Base-by-base conservation (phyloP, 1,140 invertebrate genomes). In the Brachionus rotundiformis region DNA sequence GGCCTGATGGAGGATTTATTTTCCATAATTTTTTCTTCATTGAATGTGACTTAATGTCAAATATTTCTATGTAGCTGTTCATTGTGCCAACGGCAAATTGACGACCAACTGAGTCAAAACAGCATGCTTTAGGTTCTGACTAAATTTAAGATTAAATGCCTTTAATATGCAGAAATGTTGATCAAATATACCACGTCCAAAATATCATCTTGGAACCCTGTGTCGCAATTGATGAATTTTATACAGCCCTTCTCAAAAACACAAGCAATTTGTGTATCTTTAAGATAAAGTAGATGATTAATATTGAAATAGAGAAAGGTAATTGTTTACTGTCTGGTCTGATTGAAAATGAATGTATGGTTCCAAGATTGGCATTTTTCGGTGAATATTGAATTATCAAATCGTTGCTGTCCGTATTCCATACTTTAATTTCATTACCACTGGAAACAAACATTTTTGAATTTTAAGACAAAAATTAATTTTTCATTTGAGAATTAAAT, bases 371-470 rank as follows among this genome's bases (percentile, higher is more conserved):
- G 10, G 23, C 19, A 44, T 16, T 73, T 25, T 25, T 25, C 11
- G 39, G 16, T 13, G 36, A 8, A 16, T 44, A 73, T 59, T 79
- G 25, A 25, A 25, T 11, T 29, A 79, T 31, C 29, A 59, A 63
- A 39, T 63, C 59, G 36, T 59, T 54, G 16, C 13, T 39, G 25
- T 79, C 44, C 3, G 47, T 29, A 39, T 79, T 59, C 76, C 76
- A 79, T 10, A 31, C 29, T 25, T 59, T 79, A 11, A 79, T 11
- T 59, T 79, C 76, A 79, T 79, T 79, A 7, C 76, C 76, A 41
- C 47, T 59, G 13, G 76, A 79, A 59, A 79, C 47, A 79, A 79
- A 63, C 76, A 79, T 79, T 79, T 39, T 41, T 13, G 4, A 41
- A 2, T 41, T 77, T 61, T 33, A 16, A 63, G 29, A 63, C 61